Conservation (phyloP, 2,113 vertebrate species). For the Maccullochella peelii region DNA sequence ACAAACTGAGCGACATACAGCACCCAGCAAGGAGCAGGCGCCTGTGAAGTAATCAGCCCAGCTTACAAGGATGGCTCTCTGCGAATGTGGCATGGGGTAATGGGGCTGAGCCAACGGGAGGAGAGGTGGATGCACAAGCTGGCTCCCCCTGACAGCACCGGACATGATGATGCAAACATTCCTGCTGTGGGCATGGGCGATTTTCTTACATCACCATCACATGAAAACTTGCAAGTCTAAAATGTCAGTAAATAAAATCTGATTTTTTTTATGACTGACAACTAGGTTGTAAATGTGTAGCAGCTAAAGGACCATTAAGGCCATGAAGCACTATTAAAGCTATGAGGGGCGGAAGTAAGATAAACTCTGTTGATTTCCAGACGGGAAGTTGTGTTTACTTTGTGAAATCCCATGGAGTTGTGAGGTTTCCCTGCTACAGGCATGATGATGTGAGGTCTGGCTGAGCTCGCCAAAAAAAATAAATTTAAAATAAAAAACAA, state of each 20-base stretch:
- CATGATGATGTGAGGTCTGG: constrained; percentile 29
- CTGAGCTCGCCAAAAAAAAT: background rate
- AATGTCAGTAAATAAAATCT: background rate
- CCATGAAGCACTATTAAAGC: constrained; percentile 38
- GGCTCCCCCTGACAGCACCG: constrained; percentile 4
- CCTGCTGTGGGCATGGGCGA: background rate
- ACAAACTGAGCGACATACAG: constrained; percentile 30
- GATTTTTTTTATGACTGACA: background rate
- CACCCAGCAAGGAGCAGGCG: constrained; percentile 31
- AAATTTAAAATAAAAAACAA: background rate
- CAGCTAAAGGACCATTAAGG: constrained; percentile 21
- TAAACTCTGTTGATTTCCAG: constrained; percentile 45
- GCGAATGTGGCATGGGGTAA: constrained; percentile 36
- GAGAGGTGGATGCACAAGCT: constrained; percentile 23
- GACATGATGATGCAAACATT: constrained; percentile 38
- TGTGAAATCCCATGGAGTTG: constrained; percentile 33
- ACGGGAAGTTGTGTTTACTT: constrained; percentile 59
- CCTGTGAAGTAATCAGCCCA: constrained; percentile 58
- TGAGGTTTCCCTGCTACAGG: background rate
- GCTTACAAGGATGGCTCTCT: constrained; percentile 50
- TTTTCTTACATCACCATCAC: no score
- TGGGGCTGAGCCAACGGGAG: constrained; percentile 36
- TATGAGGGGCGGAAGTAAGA: constrained; percentile 44
- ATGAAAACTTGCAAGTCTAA: background rate
- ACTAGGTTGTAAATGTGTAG: background rate